These are phyloP conservation scores for Meghimatium bilineatum DNA, from an alignment of 2,888 invertebrate species.

Conservation along the genomic window DNA sequence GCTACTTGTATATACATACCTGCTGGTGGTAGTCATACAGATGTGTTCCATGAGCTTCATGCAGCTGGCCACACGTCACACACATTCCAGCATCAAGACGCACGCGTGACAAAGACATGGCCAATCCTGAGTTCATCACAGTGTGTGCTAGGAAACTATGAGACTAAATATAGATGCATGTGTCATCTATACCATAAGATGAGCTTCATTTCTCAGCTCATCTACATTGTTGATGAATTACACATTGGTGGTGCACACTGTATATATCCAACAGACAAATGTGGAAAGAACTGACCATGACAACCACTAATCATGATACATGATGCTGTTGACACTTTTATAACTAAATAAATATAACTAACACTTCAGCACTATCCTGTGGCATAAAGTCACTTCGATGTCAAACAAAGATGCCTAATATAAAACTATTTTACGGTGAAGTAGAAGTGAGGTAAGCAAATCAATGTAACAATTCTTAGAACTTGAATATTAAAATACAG, in stretches of 20 bases:
- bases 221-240: not conserved
- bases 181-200: not conserved
- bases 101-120: conserved; percentile 57
- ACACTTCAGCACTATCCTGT: not conserved
- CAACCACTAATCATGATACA: not conserved
- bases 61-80: conserved; percentile 73
- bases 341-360: not conserved
- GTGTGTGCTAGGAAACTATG: not conserved
- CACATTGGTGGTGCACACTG: not conserved
- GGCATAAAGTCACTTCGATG: not conserved
- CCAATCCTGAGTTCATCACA: conserved; percentile 43
- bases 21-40: conserved; percentile 78
- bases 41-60: conserved; percentile 73
- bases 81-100: conserved; percentile 68
- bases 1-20: conserved; percentile 48
- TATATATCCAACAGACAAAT: not conserved
- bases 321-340: not conserved
- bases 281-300: not conserved
- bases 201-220: conserved; percentile 14
- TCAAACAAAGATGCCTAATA: not conserved
- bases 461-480: not conserved
- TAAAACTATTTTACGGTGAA: not conserved
- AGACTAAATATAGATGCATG: not conserved
- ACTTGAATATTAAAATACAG: not conserved
- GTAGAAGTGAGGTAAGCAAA: not conserved